Evolutionary conservation across 2,888 invertebrate genomes (phyloP), one percentile per base, ranked within the genome.

Genomic region (Salticus scenicus): DNA sequence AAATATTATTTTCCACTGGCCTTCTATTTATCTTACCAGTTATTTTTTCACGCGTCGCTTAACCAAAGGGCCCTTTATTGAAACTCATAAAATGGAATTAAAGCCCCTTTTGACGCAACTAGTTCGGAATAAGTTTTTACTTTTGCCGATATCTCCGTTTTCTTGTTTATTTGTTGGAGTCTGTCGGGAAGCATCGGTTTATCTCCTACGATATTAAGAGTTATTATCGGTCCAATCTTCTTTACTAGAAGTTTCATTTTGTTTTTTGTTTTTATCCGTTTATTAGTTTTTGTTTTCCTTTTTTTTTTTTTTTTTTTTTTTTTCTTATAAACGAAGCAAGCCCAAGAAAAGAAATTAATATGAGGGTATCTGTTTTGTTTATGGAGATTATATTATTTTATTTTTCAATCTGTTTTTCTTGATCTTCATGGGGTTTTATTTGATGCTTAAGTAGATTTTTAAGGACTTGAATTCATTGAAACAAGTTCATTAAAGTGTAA

Each of bases 21-120:
- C 37, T 64, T 74, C 30, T 71, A 70, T 83, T 77, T 83, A 83
- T 83, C 77, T 57, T 83, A 51, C 72, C 66, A 83, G 77, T 77
- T 77, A 83, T 77, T 83, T 72, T 51, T 77, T 86, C 74, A 73
- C 84, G 74, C 74, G 78, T 74, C 69, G 84, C 74, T 84, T 33
- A 84, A 78, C 74, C 78, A 41, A 57, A 74, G 72, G 74, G 63
- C 30, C 74, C 78, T 84, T 84, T 84, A 84, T 84, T 78, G 78
- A 73, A 74, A 74, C 69, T 84, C 78, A 84, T 84, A 84, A 84
- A 84, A 84, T 27, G 74, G 78, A 78, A 84, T 84, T 84, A 84
- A 84, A 70, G 57, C 57, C 72, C 74, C 67, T 77, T 77, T 73
- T 73, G 83, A 83, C 77, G 83, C 83, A 83, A 76, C 66, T 76